phyloP scores from a whole-genome alignment of 1,140 invertebrate species.

The Drosophila punjabiensis region DNA sequence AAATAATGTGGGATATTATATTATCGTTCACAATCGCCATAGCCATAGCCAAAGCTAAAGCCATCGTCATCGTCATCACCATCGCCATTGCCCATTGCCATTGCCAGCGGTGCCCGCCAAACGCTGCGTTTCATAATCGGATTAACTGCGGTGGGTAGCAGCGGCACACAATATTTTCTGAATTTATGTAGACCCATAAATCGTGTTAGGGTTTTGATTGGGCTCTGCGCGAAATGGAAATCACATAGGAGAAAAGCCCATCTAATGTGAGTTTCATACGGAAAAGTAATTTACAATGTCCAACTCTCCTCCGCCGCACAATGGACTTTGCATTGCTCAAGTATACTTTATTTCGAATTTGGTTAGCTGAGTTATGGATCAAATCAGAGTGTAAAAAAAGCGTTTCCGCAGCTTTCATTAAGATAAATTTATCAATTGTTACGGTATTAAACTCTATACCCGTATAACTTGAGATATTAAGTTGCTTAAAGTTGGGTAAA shows the following conservation, averaged over 20 bases:
- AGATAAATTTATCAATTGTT: conserved; percentile 14
- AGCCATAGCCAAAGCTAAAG: background rate
- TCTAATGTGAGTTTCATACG: conserved; percentile 62
- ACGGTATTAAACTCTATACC: background rate
- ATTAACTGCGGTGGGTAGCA: conserved; percentile 81
- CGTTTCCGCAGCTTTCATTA: background rate
- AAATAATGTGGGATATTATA: conserved; percentile 58
- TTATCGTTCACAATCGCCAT: conserved; percentile 43
- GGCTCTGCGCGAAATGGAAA: conserved; percentile 57
- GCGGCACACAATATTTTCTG: conserved; percentile 65
- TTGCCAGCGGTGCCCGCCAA: conserved; percentile 15
- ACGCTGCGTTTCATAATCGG: conserved; percentile 72
- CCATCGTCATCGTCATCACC: conserved; percentile 6
- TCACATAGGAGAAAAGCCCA: conserved; percentile 41
- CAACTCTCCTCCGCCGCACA: conserved; percentile 2
- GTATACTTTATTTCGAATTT: conserved; percentile 30
- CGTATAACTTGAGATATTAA: no score
- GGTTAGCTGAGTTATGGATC: conserved; percentile 7
- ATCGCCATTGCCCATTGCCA: background rate
- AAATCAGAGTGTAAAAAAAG: background rate
- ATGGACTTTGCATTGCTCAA: conserved; percentile 29
- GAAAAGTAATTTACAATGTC: conserved; percentile 40
- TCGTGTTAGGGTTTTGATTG: conserved; percentile 66
- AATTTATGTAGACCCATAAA: conserved; percentile 81
- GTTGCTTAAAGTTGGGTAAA: background rate